Conservation (phyloP, 2,113 vertebrate genomes). For the Isurus oxyrinchus region DNA sequence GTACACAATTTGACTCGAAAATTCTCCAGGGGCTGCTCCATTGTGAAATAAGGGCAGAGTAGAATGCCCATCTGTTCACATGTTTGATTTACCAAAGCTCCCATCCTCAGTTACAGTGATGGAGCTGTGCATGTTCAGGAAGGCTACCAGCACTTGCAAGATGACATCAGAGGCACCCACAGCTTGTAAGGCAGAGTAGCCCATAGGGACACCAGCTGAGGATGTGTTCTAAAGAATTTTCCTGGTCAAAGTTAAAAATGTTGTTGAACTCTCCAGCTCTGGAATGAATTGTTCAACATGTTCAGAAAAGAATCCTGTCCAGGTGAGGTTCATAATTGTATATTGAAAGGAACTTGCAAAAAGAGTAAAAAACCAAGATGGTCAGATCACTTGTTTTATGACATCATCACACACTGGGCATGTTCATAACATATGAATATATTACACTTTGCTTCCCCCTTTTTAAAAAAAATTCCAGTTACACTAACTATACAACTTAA, state of each 20-base stretch:
- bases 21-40: neutral
- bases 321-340: neutral
- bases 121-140: neutral
- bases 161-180: neutral
- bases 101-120: neutral
- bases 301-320: neutral
- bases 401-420: neutral
- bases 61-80: too few species aligned
- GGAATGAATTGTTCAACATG: neutral
- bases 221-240: neutral
- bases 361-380: neutral
- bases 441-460: neutral
- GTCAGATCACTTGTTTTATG: neutral
- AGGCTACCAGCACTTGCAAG: neutral
- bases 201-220: neutral
- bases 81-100: too few species aligned
- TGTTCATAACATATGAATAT: neutral
- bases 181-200: neutral
- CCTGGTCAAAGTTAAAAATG: neutral
- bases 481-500: neutral
- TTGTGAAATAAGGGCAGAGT: too few species aligned
- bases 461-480: neutral
- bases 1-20: neutral
- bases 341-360: neutral
- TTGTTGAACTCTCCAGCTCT: neutral